Conservation (phyloP, 2,797 vertebrate genomes). For the Emys orbicularis region DNA sequence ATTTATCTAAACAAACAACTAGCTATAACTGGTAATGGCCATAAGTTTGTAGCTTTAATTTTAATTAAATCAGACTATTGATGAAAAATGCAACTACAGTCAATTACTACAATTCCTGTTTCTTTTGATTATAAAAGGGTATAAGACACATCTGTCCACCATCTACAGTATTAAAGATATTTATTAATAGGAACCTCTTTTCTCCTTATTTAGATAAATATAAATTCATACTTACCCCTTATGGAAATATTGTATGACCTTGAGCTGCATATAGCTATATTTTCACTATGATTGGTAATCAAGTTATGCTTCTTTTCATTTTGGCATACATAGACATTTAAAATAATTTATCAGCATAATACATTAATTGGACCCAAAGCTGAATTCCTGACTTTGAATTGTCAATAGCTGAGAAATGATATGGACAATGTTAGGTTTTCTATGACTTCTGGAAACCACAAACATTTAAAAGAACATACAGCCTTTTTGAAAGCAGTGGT, state of each 20-base stretch:
- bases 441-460: neutral
- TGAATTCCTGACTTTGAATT: neutral
- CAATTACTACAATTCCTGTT: neutral
- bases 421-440: neutral
- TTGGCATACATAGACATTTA: neutral
- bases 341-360: neutral
- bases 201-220: constrained; percentile 20
- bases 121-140: constrained; percentile 9
- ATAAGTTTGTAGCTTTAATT: neutral
- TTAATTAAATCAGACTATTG: constrained; percentile 31
- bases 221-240: neutral
- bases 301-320: neutral
- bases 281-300: neutral
- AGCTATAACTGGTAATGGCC: neutral
- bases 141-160: neutral
- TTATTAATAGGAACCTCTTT: neutral
- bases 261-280: neutral
- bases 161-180: neutral
- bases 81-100: constrained; percentile 22
- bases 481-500: neutral
- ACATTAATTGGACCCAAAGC: neutral
- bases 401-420: neutral
- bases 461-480: neutral
- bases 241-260: neutral
- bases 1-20: neutral